Base-by-base conservation (phyloP, 2,113 vertebrate genomes). In the Scalopus aquaticus region DNA sequence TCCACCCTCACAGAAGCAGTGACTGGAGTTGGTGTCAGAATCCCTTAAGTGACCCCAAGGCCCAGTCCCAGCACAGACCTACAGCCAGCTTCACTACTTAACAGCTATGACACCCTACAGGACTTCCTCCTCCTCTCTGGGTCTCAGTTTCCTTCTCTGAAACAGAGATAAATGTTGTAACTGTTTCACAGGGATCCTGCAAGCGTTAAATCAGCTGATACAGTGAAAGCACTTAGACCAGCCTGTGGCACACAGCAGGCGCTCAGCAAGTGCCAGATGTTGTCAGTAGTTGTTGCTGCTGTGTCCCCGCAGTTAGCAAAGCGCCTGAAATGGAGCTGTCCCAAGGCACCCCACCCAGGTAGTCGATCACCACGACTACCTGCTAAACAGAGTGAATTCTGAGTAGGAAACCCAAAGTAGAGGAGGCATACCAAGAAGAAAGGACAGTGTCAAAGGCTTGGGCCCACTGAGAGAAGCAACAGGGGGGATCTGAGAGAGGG, bases 81-180 rank as follows among this genome's bases (percentile, higher is more conserved):
- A 62, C 6, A 35, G 16, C 56, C 42, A 62, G 56, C n/a, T 37
- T 51, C 49, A 28, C 56, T 3, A 1, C 42, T 44, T 65, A 9
- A 17, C 28, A 76, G 46, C 60, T 92, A 9, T 76, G 64, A 69
- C 10, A n/a, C 13, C n/a, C 11, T 37, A 37, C n/a, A 15, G 10
- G 2, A 62, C 60, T 24, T 70, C 35, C 32, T 17, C 35, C 12
- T 88, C 60, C 56, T 88, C 83, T 81, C 62, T 56, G 19, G 65
- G 89, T 44, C 82, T 94, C 78, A 24, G n/a, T 54, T 90, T 92
- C 46, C 65, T 72, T 32, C 32, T 69, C 70, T 81, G n/a, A 22
- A 19, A 80, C 9, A 10, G 58, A 94, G n/a, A 73, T 19, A 74
- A 82, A 86, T 4, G 32, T 1, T 54, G 37, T 32, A 60, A 26